Percentiles rank a stretch among this genome's conserved stretches.
phyloP scores from a whole-genome alignment of 2,888 invertebrate species.

The Teleiodes luculella region DNA sequence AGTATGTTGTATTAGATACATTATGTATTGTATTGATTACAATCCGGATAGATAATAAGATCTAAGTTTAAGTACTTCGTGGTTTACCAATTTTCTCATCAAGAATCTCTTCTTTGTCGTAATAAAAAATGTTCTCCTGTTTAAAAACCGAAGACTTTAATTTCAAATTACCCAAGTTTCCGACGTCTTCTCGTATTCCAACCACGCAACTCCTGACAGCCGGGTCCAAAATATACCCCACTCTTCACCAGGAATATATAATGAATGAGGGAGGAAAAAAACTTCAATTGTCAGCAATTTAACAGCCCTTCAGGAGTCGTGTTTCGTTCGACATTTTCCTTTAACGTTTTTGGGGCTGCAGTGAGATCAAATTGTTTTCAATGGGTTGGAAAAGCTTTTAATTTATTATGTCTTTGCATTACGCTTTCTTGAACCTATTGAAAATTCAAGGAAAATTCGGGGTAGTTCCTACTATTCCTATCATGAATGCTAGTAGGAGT shows the following conservation, averaged over 20 bases:
- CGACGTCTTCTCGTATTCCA: not conserved
- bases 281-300: slow-evolving; percentile 11
- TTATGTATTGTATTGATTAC: too few species aligned
- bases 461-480: too few species aligned
- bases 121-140: too few species aligned
- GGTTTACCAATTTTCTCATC: too few species aligned
- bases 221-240: slow-evolving; percentile 17
- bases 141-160: not conserved
- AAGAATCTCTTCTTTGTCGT: too few species aligned
- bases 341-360: not conserved
- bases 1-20: too few species aligned
- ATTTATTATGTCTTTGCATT: not conserved
- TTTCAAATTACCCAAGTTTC: slow-evolving; percentile 6
- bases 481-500: too few species aligned
- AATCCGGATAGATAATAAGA: too few species aligned
- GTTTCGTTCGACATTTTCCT: not conserved
- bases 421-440: too few species aligned
- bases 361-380: not conserved
- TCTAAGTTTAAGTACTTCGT: too few species aligned
- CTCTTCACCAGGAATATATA: slow-evolving; percentile 17
- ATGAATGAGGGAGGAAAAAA: slow-evolving; percentile 12
- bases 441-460: too few species aligned
- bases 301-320: not conserved
- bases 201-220: slow-evolving; percentile 8
- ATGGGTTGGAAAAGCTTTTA: not conserved